A percentile compares a stretch with the other conserved stretches of the same genome.
These are phyloP conservation scores for Psittacula cyanocephala DNA, from an alignment of 2,113 vertebrate genomes.

Conservation along the genomic window DNA sequence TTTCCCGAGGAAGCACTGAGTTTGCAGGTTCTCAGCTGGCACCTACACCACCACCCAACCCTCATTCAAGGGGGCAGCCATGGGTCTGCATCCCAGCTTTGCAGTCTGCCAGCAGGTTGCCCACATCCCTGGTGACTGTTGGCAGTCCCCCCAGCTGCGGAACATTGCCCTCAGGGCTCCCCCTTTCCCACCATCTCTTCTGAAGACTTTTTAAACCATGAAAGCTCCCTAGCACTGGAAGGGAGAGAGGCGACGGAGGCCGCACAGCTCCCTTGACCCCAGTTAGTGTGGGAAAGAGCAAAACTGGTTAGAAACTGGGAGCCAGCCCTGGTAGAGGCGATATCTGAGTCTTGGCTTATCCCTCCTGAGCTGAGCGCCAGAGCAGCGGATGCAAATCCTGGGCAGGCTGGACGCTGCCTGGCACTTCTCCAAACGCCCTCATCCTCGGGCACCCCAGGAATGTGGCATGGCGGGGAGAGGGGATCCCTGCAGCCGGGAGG, in stretches of 20 bases:
- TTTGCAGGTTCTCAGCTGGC: not conserved
- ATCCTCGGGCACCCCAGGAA: not conserved
- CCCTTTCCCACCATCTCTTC: not conserved
- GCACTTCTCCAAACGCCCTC: not conserved
- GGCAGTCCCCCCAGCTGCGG: rapidly evolving
- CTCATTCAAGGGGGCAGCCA: rapidly evolving
- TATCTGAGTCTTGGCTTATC: slow-evolving; percentile 9
- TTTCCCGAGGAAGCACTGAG: not conserved
- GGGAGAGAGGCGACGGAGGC: not conserved
- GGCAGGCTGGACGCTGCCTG: not conserved
- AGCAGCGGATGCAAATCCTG: not conserved
- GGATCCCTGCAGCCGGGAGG: slow-evolving; percentile 6
- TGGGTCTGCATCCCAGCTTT: not conserved
- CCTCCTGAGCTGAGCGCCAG: not conserved
- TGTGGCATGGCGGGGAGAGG: not conserved
- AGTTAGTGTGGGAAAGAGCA: not conserved
- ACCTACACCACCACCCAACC: not conserved
- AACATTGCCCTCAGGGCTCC: not conserved
- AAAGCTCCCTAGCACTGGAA: not conserved
- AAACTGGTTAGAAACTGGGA: slow-evolving; percentile 24
- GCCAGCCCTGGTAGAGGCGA: not conserved
- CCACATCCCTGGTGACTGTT: rapidly evolving
- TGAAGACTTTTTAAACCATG: not conserved
- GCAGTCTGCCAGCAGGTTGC: not conserved
- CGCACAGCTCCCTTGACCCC: not conserved